phyloP scores from a whole-genome alignment of 2,113 vertebrate species.

The Aleadryas rufinucha region DNA sequence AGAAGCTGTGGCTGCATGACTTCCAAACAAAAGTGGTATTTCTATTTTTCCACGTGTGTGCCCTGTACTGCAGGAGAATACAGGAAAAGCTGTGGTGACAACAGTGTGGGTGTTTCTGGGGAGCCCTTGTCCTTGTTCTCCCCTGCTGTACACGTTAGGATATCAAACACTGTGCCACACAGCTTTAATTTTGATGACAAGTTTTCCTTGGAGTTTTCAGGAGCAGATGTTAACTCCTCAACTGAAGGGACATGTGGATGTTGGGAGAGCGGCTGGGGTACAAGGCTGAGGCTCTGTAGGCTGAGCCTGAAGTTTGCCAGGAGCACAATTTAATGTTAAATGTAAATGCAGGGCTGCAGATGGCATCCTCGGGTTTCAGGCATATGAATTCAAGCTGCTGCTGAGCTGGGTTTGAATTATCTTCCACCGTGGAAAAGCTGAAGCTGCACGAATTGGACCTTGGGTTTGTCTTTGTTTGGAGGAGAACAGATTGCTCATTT shows the following conservation, averaged over 20 bases:
- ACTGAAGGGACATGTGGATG: no score
- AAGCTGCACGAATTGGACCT: neutral
- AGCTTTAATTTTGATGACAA: rapidly evolving
- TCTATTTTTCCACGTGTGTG: rapidly evolving
- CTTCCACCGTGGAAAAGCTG: neutral
- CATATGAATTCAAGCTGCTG: neutral
- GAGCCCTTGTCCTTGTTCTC: neutral
- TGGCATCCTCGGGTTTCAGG: neutral
- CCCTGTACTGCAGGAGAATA: neutral
- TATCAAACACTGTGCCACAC: neutral
- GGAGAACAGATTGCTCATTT: slow-evolving; percentile 8
- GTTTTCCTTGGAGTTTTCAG: neutral
- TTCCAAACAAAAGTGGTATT: rapidly evolving
- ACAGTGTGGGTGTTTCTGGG: rapidly evolving
- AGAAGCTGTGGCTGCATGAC: neutral
- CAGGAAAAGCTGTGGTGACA: neutral
- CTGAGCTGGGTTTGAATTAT: neutral
- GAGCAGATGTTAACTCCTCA: no score
- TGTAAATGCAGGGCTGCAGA: slow-evolving; percentile 16
- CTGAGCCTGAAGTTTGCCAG: neutral
- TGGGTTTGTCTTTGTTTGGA: neutral
- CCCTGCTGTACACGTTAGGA: rapidly evolving
- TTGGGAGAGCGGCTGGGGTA: neutral
- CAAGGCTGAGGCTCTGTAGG: neutral
- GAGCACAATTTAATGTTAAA: neutral